Conservation (phyloP, 2,113 vertebrate genomes). For the human (Homo sapiens) region DNA sequence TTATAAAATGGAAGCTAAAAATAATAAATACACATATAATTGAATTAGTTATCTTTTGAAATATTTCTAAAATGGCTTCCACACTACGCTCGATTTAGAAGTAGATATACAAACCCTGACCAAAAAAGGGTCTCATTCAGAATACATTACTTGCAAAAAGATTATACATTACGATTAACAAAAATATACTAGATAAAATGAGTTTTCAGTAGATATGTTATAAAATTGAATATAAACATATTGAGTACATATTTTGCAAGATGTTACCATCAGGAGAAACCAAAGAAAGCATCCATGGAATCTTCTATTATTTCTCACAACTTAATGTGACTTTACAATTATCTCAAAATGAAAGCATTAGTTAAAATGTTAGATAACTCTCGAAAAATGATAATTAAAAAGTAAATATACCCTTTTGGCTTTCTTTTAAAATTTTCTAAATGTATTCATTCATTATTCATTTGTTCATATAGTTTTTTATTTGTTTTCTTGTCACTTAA, state of each 20-base stretch:
- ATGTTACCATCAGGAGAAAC: neutral
- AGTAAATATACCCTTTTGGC: neutral
- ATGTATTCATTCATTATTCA: neutral
- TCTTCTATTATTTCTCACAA: neutral
- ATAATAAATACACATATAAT: neutral
- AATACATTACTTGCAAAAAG: neutral
- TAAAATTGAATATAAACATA: neutral
- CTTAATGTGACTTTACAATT: neutral
- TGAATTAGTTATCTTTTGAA: neutral
- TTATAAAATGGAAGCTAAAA: neutral
- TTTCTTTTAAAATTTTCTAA: neutral
- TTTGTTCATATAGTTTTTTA: neutral
- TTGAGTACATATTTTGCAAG: neutral
- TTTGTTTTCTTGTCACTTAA: neutral
- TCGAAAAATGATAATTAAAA: neutral
- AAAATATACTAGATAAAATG: neutral
- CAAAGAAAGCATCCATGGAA: neutral
- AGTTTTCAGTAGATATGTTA: neutral
- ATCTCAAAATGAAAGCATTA: neutral
- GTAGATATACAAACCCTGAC: accelerated
- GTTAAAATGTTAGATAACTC: neutral
- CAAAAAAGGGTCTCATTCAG: neutral
- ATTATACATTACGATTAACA: neutral
- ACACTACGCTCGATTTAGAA: neutral
- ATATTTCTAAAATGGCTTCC: neutral